phyloP scores from a whole-genome alignment of 2,797 vertebrate genomes.

The Eidolon dupreanum region DNA sequence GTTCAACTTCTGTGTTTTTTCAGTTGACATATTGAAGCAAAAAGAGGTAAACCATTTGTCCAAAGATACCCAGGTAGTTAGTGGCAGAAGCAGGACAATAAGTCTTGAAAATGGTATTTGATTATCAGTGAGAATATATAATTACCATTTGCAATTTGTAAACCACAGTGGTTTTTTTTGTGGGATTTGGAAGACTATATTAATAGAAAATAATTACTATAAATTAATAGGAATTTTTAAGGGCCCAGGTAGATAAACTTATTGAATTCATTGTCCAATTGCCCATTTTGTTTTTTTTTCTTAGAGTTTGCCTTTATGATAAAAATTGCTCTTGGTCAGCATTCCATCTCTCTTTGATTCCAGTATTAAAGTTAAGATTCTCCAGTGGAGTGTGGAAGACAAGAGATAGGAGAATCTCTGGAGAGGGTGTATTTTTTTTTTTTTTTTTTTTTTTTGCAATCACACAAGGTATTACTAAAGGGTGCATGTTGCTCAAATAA shows the following conservation, averaged over 20 bases:
- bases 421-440: background rate
- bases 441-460: background rate
- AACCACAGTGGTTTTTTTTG: slow-evolving; percentile 14
- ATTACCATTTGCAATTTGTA: slow-evolving; percentile 17
- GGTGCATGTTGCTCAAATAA: background rate
- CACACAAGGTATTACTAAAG: background rate
- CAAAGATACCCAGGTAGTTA: background rate
- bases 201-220: slow-evolving; percentile 58
- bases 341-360: background rate
- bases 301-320: slow-evolving; percentile 34
- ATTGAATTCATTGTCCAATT: background rate
- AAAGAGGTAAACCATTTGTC: background rate
- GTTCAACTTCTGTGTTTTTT: background rate
- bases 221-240: slow-evolving; percentile 49
- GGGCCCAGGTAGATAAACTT: background rate
- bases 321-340: slow-evolving; percentile 21
- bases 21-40: background rate
- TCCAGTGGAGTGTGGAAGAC: background rate
- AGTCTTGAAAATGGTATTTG: background rate
- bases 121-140: slow-evolving; percentile 32
- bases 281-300: background rate
- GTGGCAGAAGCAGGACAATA: background rate
- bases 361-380: background rate
- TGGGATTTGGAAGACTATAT: slow-evolving; percentile 47
- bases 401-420: background rate